phyloP scores from a whole-genome alignment of 2,888 invertebrate genomes.

The Erannis defoliaria region DNA sequence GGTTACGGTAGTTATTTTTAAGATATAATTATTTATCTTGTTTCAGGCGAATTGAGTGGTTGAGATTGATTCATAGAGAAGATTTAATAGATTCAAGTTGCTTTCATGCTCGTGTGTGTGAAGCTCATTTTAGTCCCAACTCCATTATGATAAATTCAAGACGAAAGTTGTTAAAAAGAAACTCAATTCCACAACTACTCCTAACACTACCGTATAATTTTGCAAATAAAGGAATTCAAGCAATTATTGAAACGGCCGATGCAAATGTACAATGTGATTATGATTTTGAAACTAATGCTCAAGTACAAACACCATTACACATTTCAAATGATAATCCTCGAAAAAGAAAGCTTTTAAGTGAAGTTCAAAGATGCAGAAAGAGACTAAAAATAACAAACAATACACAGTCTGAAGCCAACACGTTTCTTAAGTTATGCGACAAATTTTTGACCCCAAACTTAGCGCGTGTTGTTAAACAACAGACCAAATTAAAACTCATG shows the following conservation, averaged over 20 bases:
- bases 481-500: too few species aligned
- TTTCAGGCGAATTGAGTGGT: slow-evolving; percentile 19
- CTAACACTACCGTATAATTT: slow-evolving; percentile 25
- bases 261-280: slow-evolving; percentile 32
- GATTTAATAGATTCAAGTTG: slow-evolving; percentile 37
- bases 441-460: too few species aligned
- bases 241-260: slow-evolving; percentile 29
- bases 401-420: neutral
- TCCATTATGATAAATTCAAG: slow-evolving; percentile 26
- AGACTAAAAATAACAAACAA: neutral
- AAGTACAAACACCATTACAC: slow-evolving; percentile 23
- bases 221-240: slow-evolving; percentile 32
- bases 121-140: slow-evolving; percentile 32
- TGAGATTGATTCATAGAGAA: slow-evolving; percentile 17
- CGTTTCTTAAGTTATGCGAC: too few species aligned
- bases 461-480: too few species aligned
- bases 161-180: slow-evolving; percentile 37
- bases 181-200: slow-evolving; percentile 36
- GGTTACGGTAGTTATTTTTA: too few species aligned
- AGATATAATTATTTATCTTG: slow-evolving; percentile 2
- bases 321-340: slow-evolving; percentile 25
- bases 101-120: slow-evolving; percentile 43
- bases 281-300: slow-evolving; percentile 21
- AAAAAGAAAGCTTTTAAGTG: slow-evolving; percentile 42
- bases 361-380: slow-evolving; percentile 12